A percentile compares a stretch with the other conserved stretches of the same genome.
Evolutionary conservation across 2,113 vertebrate species (phyloP).

Genomic region (Symphodus melops): DNA sequence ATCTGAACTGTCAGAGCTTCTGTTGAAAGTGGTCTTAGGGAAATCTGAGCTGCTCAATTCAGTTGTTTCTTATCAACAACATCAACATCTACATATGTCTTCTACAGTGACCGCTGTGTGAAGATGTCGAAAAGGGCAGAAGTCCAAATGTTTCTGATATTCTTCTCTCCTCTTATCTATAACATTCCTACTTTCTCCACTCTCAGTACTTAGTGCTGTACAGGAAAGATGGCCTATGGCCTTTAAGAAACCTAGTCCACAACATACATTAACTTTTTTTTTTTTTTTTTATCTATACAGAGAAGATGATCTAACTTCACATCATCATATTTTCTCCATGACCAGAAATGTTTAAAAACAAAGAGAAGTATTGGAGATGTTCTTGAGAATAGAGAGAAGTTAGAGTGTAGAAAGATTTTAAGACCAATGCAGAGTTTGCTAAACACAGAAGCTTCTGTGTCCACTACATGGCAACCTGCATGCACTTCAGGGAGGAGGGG

Average conservation of each 20-base stretch:
- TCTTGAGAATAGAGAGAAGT: no score
- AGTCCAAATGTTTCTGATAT: neutral
- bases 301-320: no score
- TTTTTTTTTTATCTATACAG: no score
- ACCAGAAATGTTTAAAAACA: no score
- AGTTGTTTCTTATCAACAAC: neutral
- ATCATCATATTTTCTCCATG: no score
- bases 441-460: no score
- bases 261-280: no score
- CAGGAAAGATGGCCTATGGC: neutral
- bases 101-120: conserved; percentile 7
- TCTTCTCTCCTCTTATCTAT: neutral
- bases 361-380: no score
- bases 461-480: no score
- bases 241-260: neutral
- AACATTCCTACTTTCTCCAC: neutral
- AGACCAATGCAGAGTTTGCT: no score
- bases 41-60: neutral
- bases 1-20: neutral
- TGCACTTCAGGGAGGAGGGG: no score
- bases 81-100: neutral
- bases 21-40: neutral
- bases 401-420: no score
- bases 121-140: conserved; percentile 18
- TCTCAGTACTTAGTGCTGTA: neutral